These are phyloP conservation scores for Ophonus ardosiacus DNA, from an alignment of 2,888 invertebrate genomes.

Conservation along the genomic window DNA sequence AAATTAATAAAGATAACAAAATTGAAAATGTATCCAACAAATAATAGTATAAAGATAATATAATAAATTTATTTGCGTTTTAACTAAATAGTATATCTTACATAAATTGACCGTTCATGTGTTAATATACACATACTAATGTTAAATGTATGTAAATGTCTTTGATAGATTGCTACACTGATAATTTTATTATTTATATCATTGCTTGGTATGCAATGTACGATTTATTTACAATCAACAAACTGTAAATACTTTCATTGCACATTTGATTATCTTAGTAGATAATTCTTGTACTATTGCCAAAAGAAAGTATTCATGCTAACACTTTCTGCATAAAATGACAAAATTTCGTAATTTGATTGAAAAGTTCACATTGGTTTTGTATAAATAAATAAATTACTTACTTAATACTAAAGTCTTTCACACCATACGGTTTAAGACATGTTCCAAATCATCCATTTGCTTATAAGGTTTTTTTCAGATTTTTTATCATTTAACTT, in stretches of 20 bases:
- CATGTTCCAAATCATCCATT: too few relatives aligned
- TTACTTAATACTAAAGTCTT: too few relatives aligned
- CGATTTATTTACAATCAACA: neutral
- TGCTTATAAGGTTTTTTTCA: too few relatives aligned
- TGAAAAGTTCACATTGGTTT: neutral
- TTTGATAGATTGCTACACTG: neutral
- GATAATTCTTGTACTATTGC: neutral
- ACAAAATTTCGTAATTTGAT: neutral
- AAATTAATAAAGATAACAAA: too few relatives aligned
- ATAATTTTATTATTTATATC: neutral
- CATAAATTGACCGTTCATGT: neutral
- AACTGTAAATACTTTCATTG: neutral
- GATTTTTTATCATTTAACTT: too few relatives aligned
- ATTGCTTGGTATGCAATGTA: neutral
- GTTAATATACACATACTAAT: neutral
- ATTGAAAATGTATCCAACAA: too few relatives aligned
- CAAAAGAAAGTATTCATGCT: constrained; percentile 8
- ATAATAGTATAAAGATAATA: too few relatives aligned
- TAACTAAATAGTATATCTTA: too few relatives aligned
- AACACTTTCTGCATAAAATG: neutral
- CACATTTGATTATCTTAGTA: neutral
- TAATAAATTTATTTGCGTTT: too few relatives aligned
- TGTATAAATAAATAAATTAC: neutral
- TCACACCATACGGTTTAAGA: too few relatives aligned
- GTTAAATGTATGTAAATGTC: neutral